phyloP scores from a whole-genome alignment of 2,888 invertebrate genomes.

The Limnephilus auricula region DNA sequence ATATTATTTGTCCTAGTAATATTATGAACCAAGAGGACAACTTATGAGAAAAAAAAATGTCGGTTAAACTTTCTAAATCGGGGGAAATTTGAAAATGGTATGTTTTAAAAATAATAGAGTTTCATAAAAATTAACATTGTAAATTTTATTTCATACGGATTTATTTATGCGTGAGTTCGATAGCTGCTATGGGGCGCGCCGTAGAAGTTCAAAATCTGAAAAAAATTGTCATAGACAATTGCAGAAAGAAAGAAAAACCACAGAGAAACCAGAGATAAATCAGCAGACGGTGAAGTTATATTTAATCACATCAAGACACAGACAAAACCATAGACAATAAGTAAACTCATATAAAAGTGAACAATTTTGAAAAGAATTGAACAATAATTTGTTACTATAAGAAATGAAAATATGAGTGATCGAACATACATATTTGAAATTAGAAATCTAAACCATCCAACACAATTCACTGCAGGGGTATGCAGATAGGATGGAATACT shows the following conservation, averaged over 20 bases:
- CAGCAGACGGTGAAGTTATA: neutral
- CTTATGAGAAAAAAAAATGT: neutral
- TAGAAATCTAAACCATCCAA: neutral
- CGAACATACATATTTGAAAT: neutral
- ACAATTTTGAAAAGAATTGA: neutral
- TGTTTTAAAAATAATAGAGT: conserved; percentile 57
- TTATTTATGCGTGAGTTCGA: conserved; percentile 21
- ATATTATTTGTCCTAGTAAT: neutral
- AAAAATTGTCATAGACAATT: conserved; percentile 50
- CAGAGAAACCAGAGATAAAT: conserved; percentile 27
- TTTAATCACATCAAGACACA: neutral
- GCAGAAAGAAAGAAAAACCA: conserved; percentile 36
- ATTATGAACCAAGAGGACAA: conserved; percentile 7
- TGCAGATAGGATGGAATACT: neutral
- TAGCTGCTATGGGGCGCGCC: conserved; percentile 20
- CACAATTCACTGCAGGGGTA: neutral
- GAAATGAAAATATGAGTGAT: neutral
- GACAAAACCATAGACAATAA: neutral
- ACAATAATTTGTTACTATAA: neutral
- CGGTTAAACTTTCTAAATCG: neutral
- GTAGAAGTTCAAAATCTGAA: conserved; percentile 44
- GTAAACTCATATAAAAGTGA: neutral
- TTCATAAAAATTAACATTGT: conserved; percentile 67
- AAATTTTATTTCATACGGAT: conserved; percentile 53
- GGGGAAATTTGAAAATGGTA: conserved; percentile 39